A percentile compares a stretch with the other conserved stretches of the same genome.
phyloP scores from a whole-genome alignment of 2,888 invertebrate species.

The Vesta saturnalis region DNA sequence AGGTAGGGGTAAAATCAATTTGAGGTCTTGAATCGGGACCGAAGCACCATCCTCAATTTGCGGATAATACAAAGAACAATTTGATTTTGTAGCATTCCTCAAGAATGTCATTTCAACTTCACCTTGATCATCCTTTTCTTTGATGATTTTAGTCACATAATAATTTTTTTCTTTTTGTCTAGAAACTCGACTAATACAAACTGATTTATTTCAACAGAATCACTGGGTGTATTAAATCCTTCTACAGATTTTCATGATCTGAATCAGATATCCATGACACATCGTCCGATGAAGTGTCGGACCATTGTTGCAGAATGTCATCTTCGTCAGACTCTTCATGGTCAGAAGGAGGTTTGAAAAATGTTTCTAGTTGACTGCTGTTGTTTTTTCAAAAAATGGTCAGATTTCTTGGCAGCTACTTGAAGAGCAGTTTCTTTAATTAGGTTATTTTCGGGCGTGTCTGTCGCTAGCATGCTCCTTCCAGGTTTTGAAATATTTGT shows the following conservation, averaged over 20 bases:
- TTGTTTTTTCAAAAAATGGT: conserved; percentile 1
- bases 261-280: not conserved
- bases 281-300: too few species aligned
- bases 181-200: not conserved
- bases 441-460: conserved; percentile 3
- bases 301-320: not conserved
- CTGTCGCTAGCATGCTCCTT: conserved; percentile 16
- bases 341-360: not conserved
- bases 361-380: not conserved
- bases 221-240: not conserved
- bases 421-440: conserved; percentile 9
- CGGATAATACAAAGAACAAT: too few species aligned
- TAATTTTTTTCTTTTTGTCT: conserved; percentile 3
- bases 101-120: not conserved
- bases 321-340: not conserved
- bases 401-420: conserved; percentile 15
- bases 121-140: not conserved
- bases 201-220: not conserved
- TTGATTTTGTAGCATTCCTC: too few species aligned
- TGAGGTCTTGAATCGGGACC: too few species aligned
- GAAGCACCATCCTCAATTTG: too few species aligned
- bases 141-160: not conserved
- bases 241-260: not conserved
- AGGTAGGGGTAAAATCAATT: too few species aligned
- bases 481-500: too few species aligned